phyloP scores from a whole-genome alignment of 2,888 invertebrate genomes.

The Aleiodes leptofemur region DNA sequence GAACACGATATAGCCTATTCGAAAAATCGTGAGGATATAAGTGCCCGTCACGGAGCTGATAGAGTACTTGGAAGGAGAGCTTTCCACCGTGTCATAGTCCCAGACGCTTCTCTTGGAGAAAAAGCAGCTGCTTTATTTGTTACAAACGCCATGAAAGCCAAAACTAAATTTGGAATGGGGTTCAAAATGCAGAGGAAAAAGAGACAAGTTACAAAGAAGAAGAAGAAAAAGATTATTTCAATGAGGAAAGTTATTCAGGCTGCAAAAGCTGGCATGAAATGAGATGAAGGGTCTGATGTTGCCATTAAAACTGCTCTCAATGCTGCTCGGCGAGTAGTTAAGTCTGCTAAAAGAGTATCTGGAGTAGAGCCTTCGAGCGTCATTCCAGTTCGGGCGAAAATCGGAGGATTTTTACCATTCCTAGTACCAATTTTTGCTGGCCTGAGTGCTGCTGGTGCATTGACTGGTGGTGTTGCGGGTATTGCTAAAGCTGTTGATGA shows the following conservation, averaged over 20 bases:
- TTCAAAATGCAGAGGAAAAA: background rate
- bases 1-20: slow-evolving; percentile 57
- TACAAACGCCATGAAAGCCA: slow-evolving; percentile 64
- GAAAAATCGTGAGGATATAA: slow-evolving; percentile 48
- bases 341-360: slow-evolving; percentile 58
- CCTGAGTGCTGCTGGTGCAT: background rate
- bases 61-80: slow-evolving; percentile 64
- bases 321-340: slow-evolving; percentile 59
- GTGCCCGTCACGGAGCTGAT: slow-evolving; percentile 66
- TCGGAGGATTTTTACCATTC: no score
- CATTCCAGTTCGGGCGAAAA: no score
- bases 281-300: background rate
- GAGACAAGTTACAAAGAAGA: background rate
- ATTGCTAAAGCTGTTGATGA: background rate
- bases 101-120: slow-evolving; percentile 64
- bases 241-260: slow-evolving; percentile 37
- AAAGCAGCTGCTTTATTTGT: slow-evolving; percentile 63
- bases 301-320: slow-evolving; percentile 36
- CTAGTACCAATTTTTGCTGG: background rate
- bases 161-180: slow-evolving; percentile 52
- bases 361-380: slow-evolving; percentile 54
- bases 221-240: slow-evolving; percentile 28
- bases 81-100: slow-evolving; percentile 59
- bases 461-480: background rate
- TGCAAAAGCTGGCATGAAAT: slow-evolving; percentile 30